Base-by-base conservation (phyloP, 2,888 invertebrate genomes). In the Pardosa pseudoannulata region DNA sequence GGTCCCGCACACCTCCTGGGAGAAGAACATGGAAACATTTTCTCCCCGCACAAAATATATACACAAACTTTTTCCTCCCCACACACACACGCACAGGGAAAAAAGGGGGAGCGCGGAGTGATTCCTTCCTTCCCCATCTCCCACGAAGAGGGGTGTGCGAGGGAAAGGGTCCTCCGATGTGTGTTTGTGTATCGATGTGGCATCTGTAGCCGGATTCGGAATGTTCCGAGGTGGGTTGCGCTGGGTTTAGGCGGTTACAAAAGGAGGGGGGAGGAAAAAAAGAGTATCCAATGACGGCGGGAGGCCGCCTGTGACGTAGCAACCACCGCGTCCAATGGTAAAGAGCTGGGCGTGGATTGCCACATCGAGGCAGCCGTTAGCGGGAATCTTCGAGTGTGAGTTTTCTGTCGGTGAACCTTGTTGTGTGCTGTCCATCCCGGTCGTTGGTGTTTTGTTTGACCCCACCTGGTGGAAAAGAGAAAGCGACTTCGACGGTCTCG, bases 141-240 rank as follows among this genome's bases (percentile, higher is more conserved):
- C n/a, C n/a, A n/a, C n/a, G n/a, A n/a, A n/a, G n/a, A n/a, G n/a
- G n/a, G n/a, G n/a, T n/a, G n/a, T n/a, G n/a, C n/a, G 56, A 23
- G 23, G 56, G 56, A 16, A 9, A 23, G 56, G 11, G 11, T 13
- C 16, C 23, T 56, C 36, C 56, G n/a, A n/a, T n/a, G n/a, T n/a
- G n/a, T n/a, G n/a, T n/a, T n/a, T n/a, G 11, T 31, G 71, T 28
- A 3, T 32, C 27, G 56, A 23, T 31, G 11, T 19, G 81, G 64
- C 70, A 70, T 70, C 81, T 75, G 81, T 82, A 62, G 36, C 81
- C 7, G 81, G 56, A 56, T n/a, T 41, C 31, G 65, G 65, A 65
- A 65, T 29, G 27, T 9, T 50, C n/a, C 32, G 81, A 74, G 64
- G 36, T 72, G 50, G 28, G 32, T 9, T n/a, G 19, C 64, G n/a